phyloP scores from a whole-genome alignment of 2,797 vertebrate genomes.

The Falco biarmicus region DNA sequence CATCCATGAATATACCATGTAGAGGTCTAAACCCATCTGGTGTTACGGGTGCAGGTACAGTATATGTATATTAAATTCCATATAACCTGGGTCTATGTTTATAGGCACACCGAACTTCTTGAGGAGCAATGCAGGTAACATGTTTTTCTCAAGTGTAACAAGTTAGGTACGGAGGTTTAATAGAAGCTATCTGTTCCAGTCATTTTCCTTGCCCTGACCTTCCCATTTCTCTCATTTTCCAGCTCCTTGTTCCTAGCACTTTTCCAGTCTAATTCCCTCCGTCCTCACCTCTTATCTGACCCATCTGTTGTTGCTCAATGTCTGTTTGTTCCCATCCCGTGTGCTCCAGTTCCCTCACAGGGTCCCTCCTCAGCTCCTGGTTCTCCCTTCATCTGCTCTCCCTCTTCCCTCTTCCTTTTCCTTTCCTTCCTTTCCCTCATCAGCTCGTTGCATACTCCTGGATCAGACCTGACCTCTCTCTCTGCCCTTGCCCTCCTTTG shows the following conservation, averaged over 20 bases:
- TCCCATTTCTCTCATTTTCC: not conserved
- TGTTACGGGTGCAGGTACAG: not conserved
- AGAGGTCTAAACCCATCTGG: not conserved
- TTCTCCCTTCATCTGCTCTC: not conserved
- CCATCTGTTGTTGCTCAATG: not conserved
- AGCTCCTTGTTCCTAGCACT: not conserved
- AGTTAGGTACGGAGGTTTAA: not conserved
- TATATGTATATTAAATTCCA: not conserved
- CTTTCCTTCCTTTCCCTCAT: not conserved
- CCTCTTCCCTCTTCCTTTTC: not conserved
- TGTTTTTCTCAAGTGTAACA: not conserved
- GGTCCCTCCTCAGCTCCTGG: not conserved
- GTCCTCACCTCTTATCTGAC: not conserved
- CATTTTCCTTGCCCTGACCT: not conserved
- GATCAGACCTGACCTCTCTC: not conserved
- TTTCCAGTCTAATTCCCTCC: not conserved
- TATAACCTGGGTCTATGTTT: fast-evolving
- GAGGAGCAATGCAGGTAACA: not conserved
- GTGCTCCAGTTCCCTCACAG: not conserved
- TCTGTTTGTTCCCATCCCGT: not conserved
- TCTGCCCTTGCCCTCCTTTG: not conserved
- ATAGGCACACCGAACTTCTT: not conserved
- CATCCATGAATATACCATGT: fast-evolving
- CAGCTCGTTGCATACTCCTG: not conserved
- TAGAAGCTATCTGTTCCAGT: not conserved